phyloP scores from a whole-genome alignment of 2,888 invertebrate genomes.

The Leptopilina syphax region DNA sequence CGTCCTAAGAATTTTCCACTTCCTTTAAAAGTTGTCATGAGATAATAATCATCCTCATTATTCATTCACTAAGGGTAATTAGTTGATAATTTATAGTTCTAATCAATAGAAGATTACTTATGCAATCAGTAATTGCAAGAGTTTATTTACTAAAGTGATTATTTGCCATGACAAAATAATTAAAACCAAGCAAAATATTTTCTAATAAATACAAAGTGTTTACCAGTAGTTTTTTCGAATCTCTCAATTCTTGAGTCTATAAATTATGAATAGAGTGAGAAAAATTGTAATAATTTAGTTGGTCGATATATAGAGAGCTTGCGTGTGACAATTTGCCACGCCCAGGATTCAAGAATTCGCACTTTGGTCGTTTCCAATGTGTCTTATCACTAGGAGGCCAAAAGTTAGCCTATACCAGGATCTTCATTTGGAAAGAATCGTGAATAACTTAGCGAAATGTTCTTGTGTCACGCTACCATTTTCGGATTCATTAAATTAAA shows the following conservation, averaged over 20 bases:
- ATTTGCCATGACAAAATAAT: too few relatives aligned
- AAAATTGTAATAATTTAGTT: too few relatives aligned
- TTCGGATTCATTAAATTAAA: not conserved
- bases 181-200: too few relatives aligned
- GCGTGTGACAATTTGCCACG: constrained; percentile 74
- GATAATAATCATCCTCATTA: constrained; percentile 1
- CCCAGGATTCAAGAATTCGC: constrained; percentile 70
- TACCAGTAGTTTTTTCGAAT: too few relatives aligned
- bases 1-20: not conserved
- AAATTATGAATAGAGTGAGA: too few relatives aligned
- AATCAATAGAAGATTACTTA: constrained; percentile 9
- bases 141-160: too few relatives aligned
- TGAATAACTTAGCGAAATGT: constrained; percentile 52
- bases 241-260: too few relatives aligned
- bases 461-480: constrained; percentile 59
- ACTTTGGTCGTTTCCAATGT: constrained; percentile 60
- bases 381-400: constrained; percentile 27
- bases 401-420: constrained; percentile 2
- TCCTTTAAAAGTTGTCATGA: not conserved
- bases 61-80: not conserved
- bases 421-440: constrained; percentile 41
- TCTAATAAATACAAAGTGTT: too few relatives aligned
- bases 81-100: not conserved
- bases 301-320: constrained; percentile 56
- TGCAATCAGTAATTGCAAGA: too few relatives aligned